phyloP scores from a whole-genome alignment of 2,888 invertebrate genomes.

The Dicyrtomina minuta region DNA sequence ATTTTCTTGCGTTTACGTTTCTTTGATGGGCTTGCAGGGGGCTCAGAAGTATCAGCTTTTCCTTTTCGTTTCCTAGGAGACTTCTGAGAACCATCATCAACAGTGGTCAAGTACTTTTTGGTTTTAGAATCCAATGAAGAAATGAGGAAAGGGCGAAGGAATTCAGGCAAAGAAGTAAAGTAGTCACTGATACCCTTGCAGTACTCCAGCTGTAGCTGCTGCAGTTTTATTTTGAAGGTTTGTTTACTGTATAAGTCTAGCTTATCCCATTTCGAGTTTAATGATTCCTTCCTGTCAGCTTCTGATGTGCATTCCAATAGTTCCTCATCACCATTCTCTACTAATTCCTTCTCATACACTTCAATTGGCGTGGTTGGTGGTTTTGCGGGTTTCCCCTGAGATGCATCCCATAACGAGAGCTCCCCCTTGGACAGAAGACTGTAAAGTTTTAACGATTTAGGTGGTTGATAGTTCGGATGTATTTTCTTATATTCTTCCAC shows the following conservation, averaged over 20 bases:
- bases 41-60: neutral
- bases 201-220: constrained; percentile 33
- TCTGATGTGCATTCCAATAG: constrained; percentile 9
- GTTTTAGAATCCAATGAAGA: constrained; percentile 34
- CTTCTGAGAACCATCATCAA: neutral
- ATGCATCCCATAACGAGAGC: constrained; percentile 43
- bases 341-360: constrained; percentile 37
- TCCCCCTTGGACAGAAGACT: constrained; percentile 37
- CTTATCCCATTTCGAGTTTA: constrained; percentile 34
- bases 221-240: constrained; percentile 37
- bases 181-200: constrained; percentile 34
- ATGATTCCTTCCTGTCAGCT: constrained; percentile 29
- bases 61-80: constrained; percentile 11
- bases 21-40: neutral
- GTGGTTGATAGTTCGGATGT: constrained; percentile 36
- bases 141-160: constrained; percentile 36
- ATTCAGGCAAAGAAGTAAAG: constrained; percentile 37
- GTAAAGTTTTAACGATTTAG: constrained; percentile 25
- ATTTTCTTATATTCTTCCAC: constrained; percentile 38
- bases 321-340: constrained; percentile 9
- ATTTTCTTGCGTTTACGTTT: constrained; percentile 29
- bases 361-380: constrained; percentile 33
- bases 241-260: constrained; percentile 35
- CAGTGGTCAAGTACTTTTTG: neutral
- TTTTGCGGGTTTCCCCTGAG: constrained; percentile 38